Evolutionary conservation across 2,888 invertebrate species (phyloP), one percentile per base, ranked within the genome.

Genomic region (Lagria hirta): DNA sequence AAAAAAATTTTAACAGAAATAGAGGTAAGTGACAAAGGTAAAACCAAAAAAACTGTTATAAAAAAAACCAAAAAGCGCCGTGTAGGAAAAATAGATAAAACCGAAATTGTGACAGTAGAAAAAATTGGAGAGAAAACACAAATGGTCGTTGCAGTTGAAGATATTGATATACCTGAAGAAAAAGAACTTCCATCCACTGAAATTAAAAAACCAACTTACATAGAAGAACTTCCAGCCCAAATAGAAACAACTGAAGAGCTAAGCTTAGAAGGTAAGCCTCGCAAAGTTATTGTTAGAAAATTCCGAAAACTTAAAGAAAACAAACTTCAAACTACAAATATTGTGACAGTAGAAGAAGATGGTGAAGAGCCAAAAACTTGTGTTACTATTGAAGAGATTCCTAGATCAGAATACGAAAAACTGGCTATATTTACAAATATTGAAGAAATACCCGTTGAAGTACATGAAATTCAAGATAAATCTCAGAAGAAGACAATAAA

Each of bases 61-160:
- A 71, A 62, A 40, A 69, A 66, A 45, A 66, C 64, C 14, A 43
- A 68, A 52, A 72, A 69, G 55, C 62, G 60, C 14, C 62, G 55
- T 12, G 68, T 59, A 2, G 61, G 52, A 13, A 48, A 66, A 57
- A 32, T 64, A 52, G 63, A 72, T 62, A 52, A 55, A 17, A 61
- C 63, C 37, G 72, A 73, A 64, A 74, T 77, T 45, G 68, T 72
- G 47, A 75, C 74, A 0, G 61, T 72, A 26, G 73, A 74, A 48
- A 73, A 75, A 61, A 74, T 73, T 45, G 74, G 71, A 24, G 69
- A 74, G 50, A 34, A 69, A 48, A 74, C 68, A 4, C 60, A 70
- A 37, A 68, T 70, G 3, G 62, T 70, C 1, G 69, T 77, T 11
- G 62, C 65, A 14, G 65, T 75, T 2, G 65, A 64, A 16, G 68